Conservation (phyloP, 2,888 invertebrate genomes). For the Leistus spinibarbis region DNA sequence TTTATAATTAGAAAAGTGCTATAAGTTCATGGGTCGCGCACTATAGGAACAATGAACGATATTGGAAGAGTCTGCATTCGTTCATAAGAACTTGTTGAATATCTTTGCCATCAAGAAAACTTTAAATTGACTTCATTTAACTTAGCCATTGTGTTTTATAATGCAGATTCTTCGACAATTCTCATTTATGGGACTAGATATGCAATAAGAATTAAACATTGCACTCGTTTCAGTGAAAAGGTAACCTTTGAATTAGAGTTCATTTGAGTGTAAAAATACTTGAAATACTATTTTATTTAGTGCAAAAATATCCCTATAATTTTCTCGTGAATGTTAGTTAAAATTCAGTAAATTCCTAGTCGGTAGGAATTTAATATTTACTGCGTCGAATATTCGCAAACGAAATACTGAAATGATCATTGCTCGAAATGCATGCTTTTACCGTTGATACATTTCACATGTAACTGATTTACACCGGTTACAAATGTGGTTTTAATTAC, state of each 20-base stretch:
- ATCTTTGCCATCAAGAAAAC: constrained; percentile 28
- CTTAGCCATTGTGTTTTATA: constrained; percentile 11
- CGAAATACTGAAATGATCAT: neutral
- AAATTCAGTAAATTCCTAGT: neutral
- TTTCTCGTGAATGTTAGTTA: neutral
- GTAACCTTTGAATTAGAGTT: no score
- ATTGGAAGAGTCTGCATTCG: constrained; percentile 1
- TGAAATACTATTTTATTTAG: neutral
- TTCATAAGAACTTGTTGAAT: constrained; percentile 30
- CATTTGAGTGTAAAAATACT: neutral
- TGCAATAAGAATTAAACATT: neutral
- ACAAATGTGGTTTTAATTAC: constrained; percentile 2
- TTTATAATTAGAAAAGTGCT: constrained; percentile 26
- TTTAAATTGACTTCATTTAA: constrained; percentile 38
- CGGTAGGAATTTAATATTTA: neutral
- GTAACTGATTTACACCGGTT: constrained; percentile 1
- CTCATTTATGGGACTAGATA: neutral
- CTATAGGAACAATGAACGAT: constrained; percentile 6
- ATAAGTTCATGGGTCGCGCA: neutral
- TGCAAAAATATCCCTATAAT: neutral
- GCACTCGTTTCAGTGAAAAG: no score
- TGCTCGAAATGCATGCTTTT: neutral
- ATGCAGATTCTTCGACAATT: neutral
- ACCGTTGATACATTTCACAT: neutral
- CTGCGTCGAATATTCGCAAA: neutral